These are phyloP conservation scores for Campoletis sonorensis DNA, from an alignment of 1,140 invertebrate species.

Conservation along the genomic window DNA sequence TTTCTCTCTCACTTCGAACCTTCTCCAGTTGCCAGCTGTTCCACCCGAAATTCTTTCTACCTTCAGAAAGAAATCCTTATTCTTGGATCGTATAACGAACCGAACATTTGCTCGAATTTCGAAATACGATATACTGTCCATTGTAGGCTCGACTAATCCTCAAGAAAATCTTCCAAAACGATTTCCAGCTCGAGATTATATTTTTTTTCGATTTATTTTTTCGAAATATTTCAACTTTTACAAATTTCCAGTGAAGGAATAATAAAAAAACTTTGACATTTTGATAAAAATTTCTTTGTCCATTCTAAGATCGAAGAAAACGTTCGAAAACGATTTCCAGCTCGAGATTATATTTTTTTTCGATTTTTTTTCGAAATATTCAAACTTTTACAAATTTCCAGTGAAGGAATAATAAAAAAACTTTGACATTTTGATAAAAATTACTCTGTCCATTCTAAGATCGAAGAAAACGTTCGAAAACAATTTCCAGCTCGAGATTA, in stretches of 20 bases:
- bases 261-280: no score
- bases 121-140: not conserved
- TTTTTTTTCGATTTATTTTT: not conserved
- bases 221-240: not conserved
- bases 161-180: not conserved
- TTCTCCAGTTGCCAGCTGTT: slow-evolving; percentile 19
- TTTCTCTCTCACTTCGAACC: not conserved
- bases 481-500: no score
- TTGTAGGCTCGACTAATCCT: not conserved
- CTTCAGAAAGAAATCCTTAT: not conserved
- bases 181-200: no score
- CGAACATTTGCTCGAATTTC: no score
- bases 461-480: not conserved
- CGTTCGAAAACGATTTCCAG: no score
- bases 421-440: no score
- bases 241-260: not conserved
- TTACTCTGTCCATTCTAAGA: no score
- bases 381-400: not conserved
- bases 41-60: slow-evolving; percentile 4
- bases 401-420: not conserved
- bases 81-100: not conserved
- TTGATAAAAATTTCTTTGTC: no score
- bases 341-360: no score
- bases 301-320: not conserved
- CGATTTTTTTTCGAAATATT: not conserved